phyloP scores from a whole-genome alignment of 2,888 invertebrate genomes.

The Ceramica pisi region DNA sequence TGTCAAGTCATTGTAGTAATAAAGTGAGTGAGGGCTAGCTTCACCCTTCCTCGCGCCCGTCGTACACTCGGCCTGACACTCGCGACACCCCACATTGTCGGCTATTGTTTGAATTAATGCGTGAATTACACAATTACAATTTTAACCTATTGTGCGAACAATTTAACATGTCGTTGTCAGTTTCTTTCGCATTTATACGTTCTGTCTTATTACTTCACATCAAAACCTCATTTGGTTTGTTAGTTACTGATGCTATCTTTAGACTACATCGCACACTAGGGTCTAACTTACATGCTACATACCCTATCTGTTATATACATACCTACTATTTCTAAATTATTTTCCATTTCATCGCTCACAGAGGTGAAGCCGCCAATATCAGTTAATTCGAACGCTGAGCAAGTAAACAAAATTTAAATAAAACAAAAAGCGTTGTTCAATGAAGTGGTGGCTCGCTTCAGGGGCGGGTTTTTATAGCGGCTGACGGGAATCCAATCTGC shows the following conservation, averaged over 20 bases:
- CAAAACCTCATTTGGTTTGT: not conserved
- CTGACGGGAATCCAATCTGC: constrained; percentile 75
- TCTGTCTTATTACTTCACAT: too few species aligned
- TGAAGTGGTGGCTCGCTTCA: constrained; percentile 65
- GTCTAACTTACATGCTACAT: not conserved
- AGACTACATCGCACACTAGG: not conserved
- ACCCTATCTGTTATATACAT: not conserved
- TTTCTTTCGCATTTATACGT: not conserved
- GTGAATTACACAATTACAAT: constrained; percentile 57
- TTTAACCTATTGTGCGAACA: constrained; percentile 42
- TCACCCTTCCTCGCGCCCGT: constrained; percentile 74
- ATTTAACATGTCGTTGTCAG: constrained; percentile 13
- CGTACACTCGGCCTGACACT: constrained; percentile 51
- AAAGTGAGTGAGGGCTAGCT: constrained; percentile 78
- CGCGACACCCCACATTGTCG: constrained; percentile 43
- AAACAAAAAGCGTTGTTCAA: constrained; percentile 65
- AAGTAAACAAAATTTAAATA: constrained; percentile 68
- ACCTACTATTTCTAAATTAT: constrained; percentile 1
- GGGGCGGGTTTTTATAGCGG: constrained; percentile 71
- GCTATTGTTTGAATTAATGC: constrained; percentile 57
- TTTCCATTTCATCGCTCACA: constrained; percentile 18
- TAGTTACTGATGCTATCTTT: not conserved
- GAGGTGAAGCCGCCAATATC: constrained; percentile 46
- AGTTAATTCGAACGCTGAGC: constrained; percentile 53
- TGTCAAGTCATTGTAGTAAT: constrained; percentile 87